Percentiles rank a stretch among this genome's conserved stretches.
phyloP scores from a whole-genome alignment of 1,140 invertebrate genomes.

The Gonatopus flavifemur region DNA sequence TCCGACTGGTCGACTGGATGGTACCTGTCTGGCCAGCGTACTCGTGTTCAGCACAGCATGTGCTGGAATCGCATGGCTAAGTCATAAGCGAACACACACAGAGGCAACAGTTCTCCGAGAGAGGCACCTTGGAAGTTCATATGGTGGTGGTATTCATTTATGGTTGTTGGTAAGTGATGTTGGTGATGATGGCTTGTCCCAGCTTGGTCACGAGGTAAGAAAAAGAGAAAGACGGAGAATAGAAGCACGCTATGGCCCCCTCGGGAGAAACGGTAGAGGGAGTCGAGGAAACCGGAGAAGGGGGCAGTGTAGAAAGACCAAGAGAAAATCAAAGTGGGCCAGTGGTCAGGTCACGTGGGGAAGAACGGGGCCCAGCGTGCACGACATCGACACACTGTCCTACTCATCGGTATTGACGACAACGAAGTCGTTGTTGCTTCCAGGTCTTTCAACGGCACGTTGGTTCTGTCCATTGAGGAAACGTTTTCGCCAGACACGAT shows the following conservation, averaged over 20 bases:
- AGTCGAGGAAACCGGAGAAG: constrained; percentile 1
- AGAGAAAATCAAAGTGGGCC: constrained; percentile 56
- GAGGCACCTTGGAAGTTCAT: no score
- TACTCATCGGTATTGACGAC: constrained; percentile 47
- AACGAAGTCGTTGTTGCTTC: constrained; percentile 22
- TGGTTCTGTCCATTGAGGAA: constrained; percentile 49
- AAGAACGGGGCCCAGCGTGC: constrained; percentile 49
- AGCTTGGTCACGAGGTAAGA: constrained; percentile 5
- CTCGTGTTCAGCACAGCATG: constrained; percentile 45
- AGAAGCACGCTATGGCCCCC: not conserved
- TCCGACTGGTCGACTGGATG: constrained; percentile 55
- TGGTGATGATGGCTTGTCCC: not conserved
- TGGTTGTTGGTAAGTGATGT: constrained; percentile 39
- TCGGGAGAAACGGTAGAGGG: constrained; percentile 1
- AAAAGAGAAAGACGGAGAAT: constrained; percentile 4
- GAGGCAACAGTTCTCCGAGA: no score
- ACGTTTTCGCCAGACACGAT: no score
- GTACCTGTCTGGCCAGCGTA: constrained; percentile 51
- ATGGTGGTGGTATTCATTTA: constrained; percentile 27
- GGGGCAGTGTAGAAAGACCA: constrained; percentile 13
- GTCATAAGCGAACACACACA: constrained; percentile 38
- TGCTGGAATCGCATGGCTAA: constrained; percentile 49
- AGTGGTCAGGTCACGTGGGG: constrained; percentile 55
- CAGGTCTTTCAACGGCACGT: constrained; percentile 21
- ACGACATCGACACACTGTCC: constrained; percentile 58